Base-by-base conservation (phyloP, 2,888 invertebrate species). In the Dysmachus trigonus region DNA sequence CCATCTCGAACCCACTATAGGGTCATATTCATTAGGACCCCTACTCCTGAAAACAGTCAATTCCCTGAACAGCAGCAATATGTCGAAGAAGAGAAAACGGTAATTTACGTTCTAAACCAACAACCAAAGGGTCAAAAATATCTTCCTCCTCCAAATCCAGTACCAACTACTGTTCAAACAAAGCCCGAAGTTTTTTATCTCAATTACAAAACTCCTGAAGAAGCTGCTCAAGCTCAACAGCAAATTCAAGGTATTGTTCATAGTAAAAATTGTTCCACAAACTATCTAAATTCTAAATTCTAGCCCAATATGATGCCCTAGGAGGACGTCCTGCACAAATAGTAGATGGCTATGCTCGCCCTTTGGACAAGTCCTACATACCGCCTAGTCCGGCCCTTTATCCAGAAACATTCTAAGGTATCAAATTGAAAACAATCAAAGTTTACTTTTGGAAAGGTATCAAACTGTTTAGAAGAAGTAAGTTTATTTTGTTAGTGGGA, bases 191-290 rank as follows among this genome's bases (percentile, higher is more conserved):
- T 87, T 22, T 79, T 83, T 71, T 87, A 86, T 18, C 71, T 87
- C 35, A 87, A 87, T 62, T 87, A 87, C 27, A 86, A 86, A 38
- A 87, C 86, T 3, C 71, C 84, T 10, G 87, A 86, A n/a, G 87
- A 87, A 47, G 87, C 87, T 27, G 10, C 22, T 2, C 77, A 51
- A 72, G 87, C 87, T 3, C 87, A 87, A 71, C 74, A 87, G 22
- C 85, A 87, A 22, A 87, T 87, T 85, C 87, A 87, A 87, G 86
- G 86, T 87, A 82, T 47, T 62, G 10, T 18, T 10, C 1, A 10
- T 62, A 62, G 7, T 22, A 22, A 62, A 8, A 62, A 1, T 62
- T 18, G 2, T 1, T 27, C 10, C 62, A 22, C 10, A 22, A 10
- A 62, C 18, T 62, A 62, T 0, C 62, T 62, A 18, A 13, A 62